A percentile compares a stretch with the other conserved stretches of the same genome.
Conservation (phyloP, 2,888 invertebrate species). For the Frankliniella intonsa region DNA sequence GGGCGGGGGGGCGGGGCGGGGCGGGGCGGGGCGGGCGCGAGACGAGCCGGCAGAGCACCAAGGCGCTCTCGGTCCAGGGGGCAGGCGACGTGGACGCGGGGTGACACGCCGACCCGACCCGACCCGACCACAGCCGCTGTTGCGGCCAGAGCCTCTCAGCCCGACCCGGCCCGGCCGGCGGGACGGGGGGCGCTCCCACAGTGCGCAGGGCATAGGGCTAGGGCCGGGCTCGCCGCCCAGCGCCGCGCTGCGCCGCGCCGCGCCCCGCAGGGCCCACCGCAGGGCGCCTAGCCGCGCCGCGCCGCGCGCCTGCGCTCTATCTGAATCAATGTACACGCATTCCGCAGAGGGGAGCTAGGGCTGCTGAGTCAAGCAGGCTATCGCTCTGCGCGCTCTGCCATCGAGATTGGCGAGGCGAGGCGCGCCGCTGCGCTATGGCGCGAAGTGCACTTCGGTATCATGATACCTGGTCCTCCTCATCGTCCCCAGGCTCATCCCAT, state of each 20-base stretch:
- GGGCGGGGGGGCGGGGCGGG: too few species aligned
- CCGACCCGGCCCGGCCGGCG: not conserved
- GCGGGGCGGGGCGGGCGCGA: not conserved
- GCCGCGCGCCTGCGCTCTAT: too few species aligned
- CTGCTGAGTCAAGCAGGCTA: too few species aligned
- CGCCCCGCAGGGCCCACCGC: too few species aligned
- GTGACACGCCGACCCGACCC: not conserved
- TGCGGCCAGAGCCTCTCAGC: too few species aligned
- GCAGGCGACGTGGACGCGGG: not conserved
- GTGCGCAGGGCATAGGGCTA: not conserved
- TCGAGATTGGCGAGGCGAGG: not conserved
- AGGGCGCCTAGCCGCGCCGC: too few species aligned
- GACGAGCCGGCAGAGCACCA: not conserved
- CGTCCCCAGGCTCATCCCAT: not conserved
- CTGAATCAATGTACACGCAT: too few species aligned
- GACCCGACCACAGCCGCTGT: not conserved
- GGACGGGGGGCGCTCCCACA: not conserved
- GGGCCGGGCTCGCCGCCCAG: too few species aligned
- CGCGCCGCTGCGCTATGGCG: not conserved
- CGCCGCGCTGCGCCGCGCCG: too few species aligned
- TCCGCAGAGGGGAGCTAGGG: too few species aligned
- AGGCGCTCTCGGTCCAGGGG: constrained; percentile 1
- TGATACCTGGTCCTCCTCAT: not conserved
- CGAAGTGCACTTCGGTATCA: not conserved
- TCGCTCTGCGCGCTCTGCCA: not conserved